Evolutionary conservation across 2,113 vertebrate genomes (phyloP), one percentile per base, ranked within the genome.

Genomic region (Columba livia): DNA sequence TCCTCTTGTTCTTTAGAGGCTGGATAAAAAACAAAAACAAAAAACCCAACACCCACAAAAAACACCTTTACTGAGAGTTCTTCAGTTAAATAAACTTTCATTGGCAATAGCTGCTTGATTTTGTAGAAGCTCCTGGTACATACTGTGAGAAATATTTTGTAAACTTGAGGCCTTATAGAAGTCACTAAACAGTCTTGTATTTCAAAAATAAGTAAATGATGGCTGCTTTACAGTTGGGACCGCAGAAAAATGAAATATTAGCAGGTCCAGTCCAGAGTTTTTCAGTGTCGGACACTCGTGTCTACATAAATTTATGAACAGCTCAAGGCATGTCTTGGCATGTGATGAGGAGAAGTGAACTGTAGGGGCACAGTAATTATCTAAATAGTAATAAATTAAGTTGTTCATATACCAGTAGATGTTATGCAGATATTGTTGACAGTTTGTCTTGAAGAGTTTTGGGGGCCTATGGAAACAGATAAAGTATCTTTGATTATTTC

Each of bases 41-140:
- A 21, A 12, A 26, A 42, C 23, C 31, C 57, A 58, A 0, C 1
- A 6, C 18, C 1, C 15, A 61, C 60, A 2, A n/a, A 67, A 48
- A 48, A 3, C 3, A 2, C 11, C 16, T 51, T 57, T 70, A 42
- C 18, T 40, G 16, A 10, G 34, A 8, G 1, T 40, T 80, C 18
- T 81, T 72, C 26, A 67, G 5, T 75, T 67, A 85, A 62, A 16
- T 28, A 5, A 77, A 53, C 8, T 40, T 62, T 87, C 6, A 26
- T 2, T 54, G 65, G 17, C 38, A 61, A 4, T 73, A 80, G 14
- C 6, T 54, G 17, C 31, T 56, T 79, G 15, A 48, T 79, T 69
- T 28, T 79, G 11, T 53, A 48, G 20, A 21, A 70, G 15, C 18
- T 54, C 20, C 15, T 87, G 40, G 36, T 80, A 21, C 0, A 0